Evolutionary conservation across 2,797 vertebrate species (phyloP).

Genomic region (Hydrophis major): DNA sequence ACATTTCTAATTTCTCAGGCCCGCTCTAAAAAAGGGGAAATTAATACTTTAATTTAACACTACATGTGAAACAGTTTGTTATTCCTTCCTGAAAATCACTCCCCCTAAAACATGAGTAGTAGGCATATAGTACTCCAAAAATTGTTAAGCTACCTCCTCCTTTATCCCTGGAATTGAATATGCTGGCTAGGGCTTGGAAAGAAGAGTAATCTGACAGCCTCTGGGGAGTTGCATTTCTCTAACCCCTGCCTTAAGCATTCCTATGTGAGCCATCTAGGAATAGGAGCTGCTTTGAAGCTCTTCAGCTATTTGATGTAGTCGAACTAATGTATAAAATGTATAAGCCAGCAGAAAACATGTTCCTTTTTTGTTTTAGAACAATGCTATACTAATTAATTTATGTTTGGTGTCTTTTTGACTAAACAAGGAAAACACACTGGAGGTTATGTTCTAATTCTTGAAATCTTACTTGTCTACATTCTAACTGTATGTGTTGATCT

Average conservation of each 20-base stretch:
- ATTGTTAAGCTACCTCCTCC: not conserved
- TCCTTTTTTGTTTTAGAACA: not conserved
- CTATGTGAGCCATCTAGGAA: not conserved
- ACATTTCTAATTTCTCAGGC: not conserved
- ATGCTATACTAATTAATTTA: not conserved
- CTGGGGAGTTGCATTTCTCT: not conserved
- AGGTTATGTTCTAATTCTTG: not conserved
- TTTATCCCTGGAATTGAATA: not conserved
- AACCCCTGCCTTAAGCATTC: not conserved
- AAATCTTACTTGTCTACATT: not conserved
- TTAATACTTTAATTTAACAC: not conserved
- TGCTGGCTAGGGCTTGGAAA: not conserved
- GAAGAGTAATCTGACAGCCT: not conserved
- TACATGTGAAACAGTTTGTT: not conserved
- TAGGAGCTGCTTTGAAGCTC: not conserved
- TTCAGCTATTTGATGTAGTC: not conserved
- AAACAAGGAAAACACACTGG: not conserved
- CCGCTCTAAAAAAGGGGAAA: not conserved
- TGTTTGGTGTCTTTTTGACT: not conserved
- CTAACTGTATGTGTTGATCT: constrained; percentile 12
- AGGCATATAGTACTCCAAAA: not conserved
- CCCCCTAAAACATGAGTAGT: not conserved
- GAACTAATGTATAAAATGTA: not conserved
- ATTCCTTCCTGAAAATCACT: not conserved
- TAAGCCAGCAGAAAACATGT: not conserved